A percentile compares a stretch with the other conserved stretches of the same genome.
Evolutionary conservation across 2,113 vertebrate species (phyloP).

Genomic region (Eulemur macaco): DNA sequence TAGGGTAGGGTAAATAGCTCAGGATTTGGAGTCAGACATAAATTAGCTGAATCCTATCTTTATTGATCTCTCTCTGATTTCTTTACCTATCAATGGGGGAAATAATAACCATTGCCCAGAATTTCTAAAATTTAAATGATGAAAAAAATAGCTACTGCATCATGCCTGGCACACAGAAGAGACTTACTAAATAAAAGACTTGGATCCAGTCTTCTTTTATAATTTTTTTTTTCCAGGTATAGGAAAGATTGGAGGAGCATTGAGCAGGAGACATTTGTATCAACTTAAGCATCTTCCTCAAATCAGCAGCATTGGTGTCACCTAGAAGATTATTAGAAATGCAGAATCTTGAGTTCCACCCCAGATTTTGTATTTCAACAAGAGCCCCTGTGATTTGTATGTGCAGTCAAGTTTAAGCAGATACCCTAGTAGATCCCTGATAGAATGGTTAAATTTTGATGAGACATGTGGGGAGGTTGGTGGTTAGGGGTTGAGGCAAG

Average conservation of each 20-base stretch:
- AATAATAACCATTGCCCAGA: background rate
- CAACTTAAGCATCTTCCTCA: background rate
- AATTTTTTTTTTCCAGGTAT: background rate
- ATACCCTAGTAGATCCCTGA: background rate
- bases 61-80: background rate
- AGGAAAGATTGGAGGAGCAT: background rate
- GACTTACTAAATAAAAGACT: background rate
- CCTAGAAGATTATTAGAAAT: background rate
- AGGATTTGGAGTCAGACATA: background rate
- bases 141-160: background rate
- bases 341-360: background rate
- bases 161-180: background rate
- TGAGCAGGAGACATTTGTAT: background rate
- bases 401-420: background rate
- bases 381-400: background rate
- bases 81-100: background rate
- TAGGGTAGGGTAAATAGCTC: background rate
- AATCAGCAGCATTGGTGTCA: background rate
- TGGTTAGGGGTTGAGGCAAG: background rate
- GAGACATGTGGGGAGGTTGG: background rate
- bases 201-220: background rate
- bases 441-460: background rate
- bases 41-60: background rate
- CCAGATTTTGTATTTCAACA: background rate
- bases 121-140: conserved; percentile 14